A percentile compares a stretch with the other conserved stretches of the same genome.
These are phyloP conservation scores for Phoxinus phoxinus DNA, from an alignment of 2,113 vertebrate genomes.

Conservation along the genomic window DNA sequence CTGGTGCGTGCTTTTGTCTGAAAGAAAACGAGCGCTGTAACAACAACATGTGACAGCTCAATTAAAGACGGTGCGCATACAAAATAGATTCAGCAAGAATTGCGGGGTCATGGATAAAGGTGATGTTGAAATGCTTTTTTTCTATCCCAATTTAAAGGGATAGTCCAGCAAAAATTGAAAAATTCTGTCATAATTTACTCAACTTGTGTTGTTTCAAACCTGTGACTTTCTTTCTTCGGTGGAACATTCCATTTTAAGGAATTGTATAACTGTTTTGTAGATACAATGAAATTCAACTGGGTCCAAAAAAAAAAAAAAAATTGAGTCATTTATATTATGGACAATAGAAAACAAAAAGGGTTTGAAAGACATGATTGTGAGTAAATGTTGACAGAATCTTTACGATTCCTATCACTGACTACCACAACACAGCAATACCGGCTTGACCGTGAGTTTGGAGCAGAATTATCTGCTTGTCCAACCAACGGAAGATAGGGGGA, in stretches of 20 bases:
- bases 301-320: too few relatives aligned
- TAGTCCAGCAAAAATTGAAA: neutral
- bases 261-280: neutral
- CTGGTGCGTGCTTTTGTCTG: conserved; percentile 17
- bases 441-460: neutral
- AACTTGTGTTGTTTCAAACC: neutral
- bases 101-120: conserved; percentile 1
- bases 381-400: neutral
- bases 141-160: neutral
- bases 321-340: neutral
- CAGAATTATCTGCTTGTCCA: neutral
- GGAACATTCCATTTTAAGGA: neutral
- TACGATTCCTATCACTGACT: neutral
- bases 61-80: neutral
- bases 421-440: neutral
- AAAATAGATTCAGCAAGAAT: conserved; percentile 15
- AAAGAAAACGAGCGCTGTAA: conserved; percentile 19
- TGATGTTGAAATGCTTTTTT: neutral
- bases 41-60: conserved; percentile 30
- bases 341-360: neutral
- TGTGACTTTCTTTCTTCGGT: neutral
- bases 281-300: neutral
- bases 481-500: neutral
- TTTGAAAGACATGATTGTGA: neutral
- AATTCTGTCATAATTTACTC: neutral